Evolutionary conservation across 2,888 invertebrate genomes (phyloP), one percentile per base, ranked within the genome.

Genomic region (Salpingus planirostris): DNA sequence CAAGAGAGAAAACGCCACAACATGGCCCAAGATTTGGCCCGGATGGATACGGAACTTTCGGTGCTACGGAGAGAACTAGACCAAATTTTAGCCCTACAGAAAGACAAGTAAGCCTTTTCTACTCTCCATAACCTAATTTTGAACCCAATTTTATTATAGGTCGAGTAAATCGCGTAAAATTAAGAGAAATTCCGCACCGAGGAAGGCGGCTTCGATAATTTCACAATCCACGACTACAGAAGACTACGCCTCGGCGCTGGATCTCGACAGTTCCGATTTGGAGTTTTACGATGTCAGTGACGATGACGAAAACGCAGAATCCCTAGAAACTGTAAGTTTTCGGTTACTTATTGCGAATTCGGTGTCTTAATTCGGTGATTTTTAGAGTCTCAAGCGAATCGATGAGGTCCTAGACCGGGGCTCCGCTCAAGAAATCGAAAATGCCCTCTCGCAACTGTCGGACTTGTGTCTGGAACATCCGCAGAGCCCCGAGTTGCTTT

Each of bases 261-360:
- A 59, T 33, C 13, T 49, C 3, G 63, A 59, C 25, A 63, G 62
- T 43, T 62, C 63, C 3, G 64, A 65, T 46, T 40, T 59, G 36
- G 64, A 64, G 40, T 65, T 61, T 45, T 64, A 60, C 36, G 65
- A 65, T 49, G 42, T 64, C 3, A 60, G 57, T 38, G 62, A 62
- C 35, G 59, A 63, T 26, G 64, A 63, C 34, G 40, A 18, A 6
- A 8, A 18, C 8, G 4, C 11, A 11, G 7, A 3, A 24, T 11
- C 8, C 24, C 11, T 22, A 25, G 42, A 12, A 21, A 12, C 29
- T 21, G 29, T 15, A 11, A 36, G 29, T 33, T 40, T 48, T 13
- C 8, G 3, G 10, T 25, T 25, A 3, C 27, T 18, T n/a, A 26
- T 14, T 26, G 6, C 5, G 8, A 15, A 11, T 11, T 11, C 5